Percentiles rank a stretch among this genome's conserved stretches.
phyloP scores from a whole-genome alignment of 2,797 vertebrate genomes.

The Spinibarbus caldwelli region DNA sequence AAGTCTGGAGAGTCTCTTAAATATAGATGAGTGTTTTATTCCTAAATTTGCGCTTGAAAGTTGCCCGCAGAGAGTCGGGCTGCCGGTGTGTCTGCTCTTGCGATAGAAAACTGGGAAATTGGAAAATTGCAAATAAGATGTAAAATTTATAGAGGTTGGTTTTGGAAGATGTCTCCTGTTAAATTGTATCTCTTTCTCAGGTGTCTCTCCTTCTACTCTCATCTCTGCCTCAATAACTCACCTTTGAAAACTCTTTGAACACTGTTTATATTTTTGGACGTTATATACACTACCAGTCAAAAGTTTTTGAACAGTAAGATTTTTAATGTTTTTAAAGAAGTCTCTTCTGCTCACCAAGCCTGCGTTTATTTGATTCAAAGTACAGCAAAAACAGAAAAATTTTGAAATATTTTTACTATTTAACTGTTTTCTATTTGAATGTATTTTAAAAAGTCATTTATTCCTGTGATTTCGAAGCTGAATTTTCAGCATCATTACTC shows the following conservation, averaged over 20 bases:
- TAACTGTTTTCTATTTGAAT: no score
- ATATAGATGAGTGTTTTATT: constrained; percentile 43
- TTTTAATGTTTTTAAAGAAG: no score
- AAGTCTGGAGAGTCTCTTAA: constrained; percentile 27
- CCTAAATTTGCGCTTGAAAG: constrained; percentile 53
- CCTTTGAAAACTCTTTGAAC: not conserved
- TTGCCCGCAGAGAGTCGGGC: constrained; percentile 23
- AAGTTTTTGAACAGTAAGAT: no score
- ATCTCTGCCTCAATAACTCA: not conserved
- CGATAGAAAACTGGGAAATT: constrained; percentile 47
- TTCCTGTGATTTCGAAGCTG: no score
- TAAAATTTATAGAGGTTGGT: constrained; percentile 22
- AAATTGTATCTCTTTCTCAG: not conserved
- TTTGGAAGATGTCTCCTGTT: constrained; percentile 11
- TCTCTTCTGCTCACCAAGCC: no score
- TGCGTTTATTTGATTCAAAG: no score
- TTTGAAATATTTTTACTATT: no score
- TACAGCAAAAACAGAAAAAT: no score
- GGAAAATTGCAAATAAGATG: constrained; percentile 45
- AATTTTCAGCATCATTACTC: no score
- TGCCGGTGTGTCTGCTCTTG: constrained; percentile 27
- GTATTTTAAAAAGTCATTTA: no score
- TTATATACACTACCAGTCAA: no score
- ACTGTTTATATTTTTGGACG: not conserved
- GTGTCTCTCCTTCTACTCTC: not conserved